Conservation (phyloP, 2,888 invertebrate species). For the Dasysyrphus albostriatus region DNA sequence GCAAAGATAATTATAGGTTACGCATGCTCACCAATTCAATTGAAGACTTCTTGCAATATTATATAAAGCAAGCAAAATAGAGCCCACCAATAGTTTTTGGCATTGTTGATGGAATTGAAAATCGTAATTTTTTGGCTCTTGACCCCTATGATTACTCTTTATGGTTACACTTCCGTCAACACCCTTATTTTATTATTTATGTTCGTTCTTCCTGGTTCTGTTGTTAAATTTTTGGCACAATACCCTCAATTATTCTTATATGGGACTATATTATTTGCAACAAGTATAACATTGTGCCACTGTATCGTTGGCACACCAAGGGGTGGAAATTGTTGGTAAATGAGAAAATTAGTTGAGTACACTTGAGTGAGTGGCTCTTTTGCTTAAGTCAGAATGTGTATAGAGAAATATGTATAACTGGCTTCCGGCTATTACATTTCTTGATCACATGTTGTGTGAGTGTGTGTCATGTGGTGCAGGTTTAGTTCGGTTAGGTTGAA, state of each 20-base stretch:
- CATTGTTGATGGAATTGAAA: conserved; percentile 73
- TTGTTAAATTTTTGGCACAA: conserved; percentile 54
- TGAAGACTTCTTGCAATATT: conserved; percentile 7
- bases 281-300: conserved; percentile 64
- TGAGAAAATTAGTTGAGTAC: conserved; percentile 67
- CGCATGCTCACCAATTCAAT: conserved; percentile 57
- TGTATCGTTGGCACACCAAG: conserved; percentile 61
- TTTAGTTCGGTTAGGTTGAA: conserved; percentile 29
- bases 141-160: conserved; percentile 78
- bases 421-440: conserved; percentile 72
- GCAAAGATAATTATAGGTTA: conserved; percentile 71
- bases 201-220: conserved; percentile 18
- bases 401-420: conserved; percentile 24
- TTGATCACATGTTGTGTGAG: conserved; percentile 39
- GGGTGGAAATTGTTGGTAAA: conserved; percentile 62
- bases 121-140: conserved; percentile 75
- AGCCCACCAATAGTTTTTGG: conserved; percentile 62
- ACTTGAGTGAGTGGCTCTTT: conserved; percentile 65
- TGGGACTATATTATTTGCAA: conserved; percentile 57
- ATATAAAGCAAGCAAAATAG: background rate
- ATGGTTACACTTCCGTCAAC: conserved; percentile 76
- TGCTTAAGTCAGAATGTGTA: conserved; percentile 4
- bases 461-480: conserved; percentile 67
- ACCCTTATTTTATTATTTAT: conserved; percentile 42
- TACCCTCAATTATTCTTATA: conserved; percentile 69